Base-by-base conservation (phyloP, 2,113 vertebrate genomes). In the Orthochromis indermauri region DNA sequence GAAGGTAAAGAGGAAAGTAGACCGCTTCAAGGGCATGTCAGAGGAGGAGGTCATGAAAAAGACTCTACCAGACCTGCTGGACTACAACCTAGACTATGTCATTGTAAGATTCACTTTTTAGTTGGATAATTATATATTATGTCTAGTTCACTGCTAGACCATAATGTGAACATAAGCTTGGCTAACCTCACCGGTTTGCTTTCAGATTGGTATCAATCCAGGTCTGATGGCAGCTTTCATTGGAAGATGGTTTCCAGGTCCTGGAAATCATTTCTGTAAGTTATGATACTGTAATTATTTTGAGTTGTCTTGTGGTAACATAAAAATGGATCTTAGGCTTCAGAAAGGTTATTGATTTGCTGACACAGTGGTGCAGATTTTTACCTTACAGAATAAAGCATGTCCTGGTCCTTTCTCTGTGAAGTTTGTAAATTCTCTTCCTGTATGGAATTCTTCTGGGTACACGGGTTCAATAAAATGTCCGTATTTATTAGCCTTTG, bases 181-280 rank as follows among this genome's bases (percentile, higher is more conserved):
- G 87, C 47, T 63, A 63, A 82, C 3, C 16, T 31, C 4, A 37
- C 5, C 6, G 24, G 37, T 78, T 73, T 81, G 3, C 66, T 93
- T 95, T 17, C 92, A 99, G 99, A 99, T 99, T 90, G 99, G 99
- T 82, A 99, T 99, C 93, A 99, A 99, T 90, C 99, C 99, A 11
- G 99, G 99, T 68, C 95, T 99, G 82, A 98, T 99, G 98, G 98
- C 99, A 92, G 98, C 99, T 89, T 99, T 96, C 93, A 99, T 99
- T 90, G 98, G 99, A 37, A 97, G 97, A 92, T 99, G 99, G 96
- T 99, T 99, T 87, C 99, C 98, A 55, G 99, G 99, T 88, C 98
- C 97, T 90, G 99, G 99, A 93, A 99, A 99, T 93, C 98, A 99
- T 93, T 99, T 99, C 85, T 99, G 99, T 99, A 97, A 90, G 98